phyloP scores from a whole-genome alignment of 1,140 invertebrate species.

The Nylanderia fulva region DNA sequence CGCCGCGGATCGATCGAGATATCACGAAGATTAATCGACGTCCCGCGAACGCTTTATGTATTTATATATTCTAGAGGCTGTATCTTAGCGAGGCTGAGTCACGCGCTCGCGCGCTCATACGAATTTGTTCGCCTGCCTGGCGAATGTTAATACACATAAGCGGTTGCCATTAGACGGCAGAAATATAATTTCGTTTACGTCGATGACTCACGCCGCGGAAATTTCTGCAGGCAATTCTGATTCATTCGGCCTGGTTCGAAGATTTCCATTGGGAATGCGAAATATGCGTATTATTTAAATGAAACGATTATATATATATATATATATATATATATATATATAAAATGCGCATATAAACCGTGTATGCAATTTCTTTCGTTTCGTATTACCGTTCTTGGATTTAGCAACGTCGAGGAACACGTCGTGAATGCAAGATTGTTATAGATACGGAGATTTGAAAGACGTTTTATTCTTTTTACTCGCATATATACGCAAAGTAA shows the following conservation, averaged over 20 bases:
- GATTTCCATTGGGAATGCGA: constrained; percentile 42
- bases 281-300: constrained; percentile 26
- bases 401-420: constrained; percentile 14
- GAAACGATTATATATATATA: neutral
- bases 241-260: constrained; percentile 58
- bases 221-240: constrained; percentile 66
- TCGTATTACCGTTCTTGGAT: neutral
- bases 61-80: constrained; percentile 55
- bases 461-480: neutral
- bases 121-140: constrained; percentile 66
- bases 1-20: constrained; percentile 56
- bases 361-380: constrained; percentile 13
- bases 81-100: constrained; percentile 62
- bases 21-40: constrained; percentile 61
- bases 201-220: constrained; percentile 68
- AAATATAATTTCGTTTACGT: constrained; percentile 74
- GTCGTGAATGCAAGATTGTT: too few relatives aligned
- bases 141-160: constrained; percentile 63
- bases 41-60: constrained; percentile 47
- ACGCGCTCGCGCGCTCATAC: constrained; percentile 44
- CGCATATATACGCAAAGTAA: neutral
- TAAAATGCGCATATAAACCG: constrained; percentile 31
- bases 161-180: constrained; percentile 66
- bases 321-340: too few relatives aligned
- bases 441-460: too few relatives aligned